Conservation (phyloP, 2,113 vertebrate genomes). For the Otocyon megalotis region DNA sequence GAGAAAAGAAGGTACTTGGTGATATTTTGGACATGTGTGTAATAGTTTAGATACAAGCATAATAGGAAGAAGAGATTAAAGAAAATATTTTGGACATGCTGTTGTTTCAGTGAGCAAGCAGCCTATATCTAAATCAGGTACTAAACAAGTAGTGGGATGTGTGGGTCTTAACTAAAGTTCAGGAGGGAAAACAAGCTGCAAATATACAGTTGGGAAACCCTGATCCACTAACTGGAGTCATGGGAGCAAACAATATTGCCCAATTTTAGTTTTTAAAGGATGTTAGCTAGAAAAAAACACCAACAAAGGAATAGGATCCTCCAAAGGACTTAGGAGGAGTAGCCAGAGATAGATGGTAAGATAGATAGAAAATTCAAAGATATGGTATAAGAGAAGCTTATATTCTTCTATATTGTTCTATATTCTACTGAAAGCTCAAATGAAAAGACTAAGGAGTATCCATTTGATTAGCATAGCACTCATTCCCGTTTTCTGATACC, state of each 20-base stretch:
- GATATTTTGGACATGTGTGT: not conserved
- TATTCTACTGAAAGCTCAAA: not conserved
- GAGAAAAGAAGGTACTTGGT: not conserved
- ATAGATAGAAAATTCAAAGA: not conserved
- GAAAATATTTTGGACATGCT: not conserved
- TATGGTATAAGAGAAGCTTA: not conserved
- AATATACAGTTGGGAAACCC: not conserved
- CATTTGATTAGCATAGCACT: not conserved
- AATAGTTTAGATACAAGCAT: not conserved
- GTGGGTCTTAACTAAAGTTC: not conserved
- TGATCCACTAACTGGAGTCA: not conserved
- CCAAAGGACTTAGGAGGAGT: not conserved
- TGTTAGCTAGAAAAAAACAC: not conserved
- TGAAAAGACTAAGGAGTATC: not conserved
- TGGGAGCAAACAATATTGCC: not conserved
- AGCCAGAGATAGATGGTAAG: not conserved
- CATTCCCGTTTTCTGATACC: not conserved
- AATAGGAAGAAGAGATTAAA: not conserved
- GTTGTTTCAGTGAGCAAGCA: not conserved
- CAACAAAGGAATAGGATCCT: not conserved
- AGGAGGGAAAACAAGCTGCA: not conserved
- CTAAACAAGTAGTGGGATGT: not conserved
- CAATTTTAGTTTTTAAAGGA: not conserved
- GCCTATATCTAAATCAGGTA: not conserved
- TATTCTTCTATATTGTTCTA: not conserved